phyloP scores from a whole-genome alignment of 2,888 invertebrate genomes.

The Chalcosyrphus nemorum region DNA sequence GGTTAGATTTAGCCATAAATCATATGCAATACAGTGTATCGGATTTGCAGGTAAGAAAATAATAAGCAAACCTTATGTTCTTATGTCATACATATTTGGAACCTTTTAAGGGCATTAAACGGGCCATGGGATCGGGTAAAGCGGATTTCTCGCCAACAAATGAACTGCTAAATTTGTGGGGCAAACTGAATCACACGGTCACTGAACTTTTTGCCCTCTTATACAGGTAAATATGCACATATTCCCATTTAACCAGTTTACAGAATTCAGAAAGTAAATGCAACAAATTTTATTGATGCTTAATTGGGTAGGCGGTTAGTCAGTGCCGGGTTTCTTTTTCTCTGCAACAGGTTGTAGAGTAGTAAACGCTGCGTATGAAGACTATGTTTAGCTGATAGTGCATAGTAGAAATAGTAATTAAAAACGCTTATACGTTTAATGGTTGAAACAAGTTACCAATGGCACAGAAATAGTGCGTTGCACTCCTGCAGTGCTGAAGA shows the following conservation, averaged over 20 bases:
- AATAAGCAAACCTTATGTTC: background rate
- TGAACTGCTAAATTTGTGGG: conserved; percentile 90
- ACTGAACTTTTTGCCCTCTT: conserved; percentile 90
- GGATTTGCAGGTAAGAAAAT: conserved; percentile 78
- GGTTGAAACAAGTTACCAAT: conserved; percentile 4
- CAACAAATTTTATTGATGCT: background rate
- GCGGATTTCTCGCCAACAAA: conserved; percentile 90
- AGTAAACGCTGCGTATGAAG: background rate
- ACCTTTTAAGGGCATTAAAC: conserved; percentile 84
- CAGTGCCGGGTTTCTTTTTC: no score
- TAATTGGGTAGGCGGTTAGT: background rate
- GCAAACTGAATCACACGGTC: conserved; percentile 91
- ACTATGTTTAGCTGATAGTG: background rate
- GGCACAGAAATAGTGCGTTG: conserved; percentile 19
- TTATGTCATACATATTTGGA: background rate
- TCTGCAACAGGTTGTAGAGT: background rate
- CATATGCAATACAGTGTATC: conserved; percentile 86
- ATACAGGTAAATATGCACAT: conserved; percentile 76
- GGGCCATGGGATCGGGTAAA: conserved; percentile 83
- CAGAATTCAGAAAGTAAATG: background rate
- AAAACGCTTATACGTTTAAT: background rate
- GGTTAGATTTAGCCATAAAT: conserved; percentile 89
- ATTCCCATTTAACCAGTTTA: conserved; percentile 25
- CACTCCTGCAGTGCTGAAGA: background rate
- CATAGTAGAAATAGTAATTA: background rate